Base-by-base conservation (phyloP, 2,797 vertebrate species). In the Hipposideros larvatus region DNA sequence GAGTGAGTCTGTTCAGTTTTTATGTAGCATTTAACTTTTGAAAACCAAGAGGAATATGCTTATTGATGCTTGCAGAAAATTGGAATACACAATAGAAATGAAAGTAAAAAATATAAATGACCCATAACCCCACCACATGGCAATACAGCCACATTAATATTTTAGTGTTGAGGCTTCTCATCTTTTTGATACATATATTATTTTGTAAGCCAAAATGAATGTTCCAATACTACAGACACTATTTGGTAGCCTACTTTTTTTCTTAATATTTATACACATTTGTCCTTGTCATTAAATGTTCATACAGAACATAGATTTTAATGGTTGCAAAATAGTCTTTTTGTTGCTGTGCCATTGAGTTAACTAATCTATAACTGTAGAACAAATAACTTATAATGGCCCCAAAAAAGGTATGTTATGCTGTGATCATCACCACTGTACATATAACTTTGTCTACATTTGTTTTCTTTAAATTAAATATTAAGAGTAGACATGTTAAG, bases 181-280 rank as follows among this genome's bases (percentile, higher is more conserved):
- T 61, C 79, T 57, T 94, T 46, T 68, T 55, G 37, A 75, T 28
- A 37, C 31, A 73, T 16, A 34, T 15, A 34, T 73, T 94, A 88
- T 26, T 88, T 77, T 91, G 82, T 70, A 91, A 94, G 31, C 28
- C 34, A 70, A 66, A 82, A 77, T 55, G 41, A 84, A 66, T 84
- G 18, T 41, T 87, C 16, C 55, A 68, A 82, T 22, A 82, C 71
- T 31, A 51, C 65, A 70, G 2, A 37, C 28, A 73, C 19, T 43
- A 22, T 68, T 75, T 51, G 28, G 34, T 53, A 85, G 57, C 48
- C 65, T 84, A 24, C 28, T 26, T 59, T 79, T 68, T 46, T 37
- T 28, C 28, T 22, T 43, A 74, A 26, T 22, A 22, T 46, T 24
- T 57, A 66, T 66, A 70, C 75, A 77, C 43, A 59, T 43, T 68